Percentiles rank a stretch among this genome's conserved stretches.
phyloP scores from a whole-genome alignment of 2,888 invertebrate genomes.

The Mesochorus sp. region DNA sequence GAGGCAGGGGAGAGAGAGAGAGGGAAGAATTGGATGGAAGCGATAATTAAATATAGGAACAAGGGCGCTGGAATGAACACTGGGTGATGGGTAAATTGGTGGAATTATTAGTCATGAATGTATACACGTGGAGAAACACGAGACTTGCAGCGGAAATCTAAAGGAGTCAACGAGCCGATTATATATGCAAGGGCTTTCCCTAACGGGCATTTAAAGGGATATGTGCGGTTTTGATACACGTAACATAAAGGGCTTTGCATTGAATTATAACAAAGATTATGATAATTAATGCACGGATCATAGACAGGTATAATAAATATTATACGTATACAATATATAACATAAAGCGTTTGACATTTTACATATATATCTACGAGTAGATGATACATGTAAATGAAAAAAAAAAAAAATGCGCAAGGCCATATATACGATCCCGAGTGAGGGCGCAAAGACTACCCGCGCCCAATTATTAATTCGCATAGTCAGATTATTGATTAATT shows the following conservation, averaged over 20 bases:
- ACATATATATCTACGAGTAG: not conserved
- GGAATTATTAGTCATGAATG: conserved; percentile 47
- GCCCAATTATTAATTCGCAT: conserved; percentile 53
- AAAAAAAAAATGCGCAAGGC: conserved; percentile 47
- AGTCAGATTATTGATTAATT: conserved; percentile 27
- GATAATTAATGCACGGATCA: conserved; percentile 54
- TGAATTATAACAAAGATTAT: conserved; percentile 49
- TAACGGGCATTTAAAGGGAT: conserved; percentile 50
- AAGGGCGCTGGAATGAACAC: conserved; percentile 29
- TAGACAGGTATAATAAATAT: conserved; percentile 18
- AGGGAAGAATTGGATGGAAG: not conserved
- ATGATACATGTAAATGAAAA: conserved; percentile 2
- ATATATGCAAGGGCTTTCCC: conserved; percentile 55
- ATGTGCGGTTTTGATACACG: conserved; percentile 33
- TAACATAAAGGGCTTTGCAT: conserved; percentile 51
- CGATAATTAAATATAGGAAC: conserved; percentile 49
- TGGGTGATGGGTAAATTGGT: conserved; percentile 34
- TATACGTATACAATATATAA: conserved; percentile 19
- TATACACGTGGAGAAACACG: conserved; percentile 32
- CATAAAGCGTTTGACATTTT: conserved; percentile 16
- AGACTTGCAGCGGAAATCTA: conserved; percentile 24
- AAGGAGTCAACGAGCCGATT: conserved; percentile 47
- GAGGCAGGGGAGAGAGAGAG: not conserved
- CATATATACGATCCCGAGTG: conserved; percentile 23
- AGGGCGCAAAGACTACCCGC: conserved; percentile 35